Base-by-base conservation (phyloP, 2,113 vertebrate genomes). In the Monarcha castaneiventris region DNA sequence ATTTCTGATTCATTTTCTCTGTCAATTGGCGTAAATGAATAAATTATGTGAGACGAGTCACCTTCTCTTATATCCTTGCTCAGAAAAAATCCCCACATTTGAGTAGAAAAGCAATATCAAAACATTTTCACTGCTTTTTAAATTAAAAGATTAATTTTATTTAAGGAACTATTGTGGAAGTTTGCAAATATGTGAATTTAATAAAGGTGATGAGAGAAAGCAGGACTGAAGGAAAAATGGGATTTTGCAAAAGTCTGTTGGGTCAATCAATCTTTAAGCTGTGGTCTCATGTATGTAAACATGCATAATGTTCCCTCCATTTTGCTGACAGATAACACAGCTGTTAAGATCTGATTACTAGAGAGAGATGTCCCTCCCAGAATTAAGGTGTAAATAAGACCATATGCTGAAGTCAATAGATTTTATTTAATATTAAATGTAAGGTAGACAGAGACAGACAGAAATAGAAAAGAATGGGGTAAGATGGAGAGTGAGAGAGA, bases 171-270 rank as follows among this genome's bases (percentile, higher is more conserved):
- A n/a, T 32, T n/a, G 10, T 9, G 48, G 2, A 54, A n/a, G 49
- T 69, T 89, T 91, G 9, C 9, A 71, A 66, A 81, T 2, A 32
- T 59, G 30, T 26, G 6, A 76, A 86, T 55, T 49, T 2, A 8
- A 58, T 41, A 14, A 37, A 68, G 80, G 8, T 26, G 16, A 37
- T 48, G 59, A 37, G 5, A 22, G 5, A 13, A 75, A 80, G 7
- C 2, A 48, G 12, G 8, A 66, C 17, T n/a, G 71, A 71, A 64
- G 5, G 2, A 4, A 66, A 71, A 48, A 58, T 66, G 1, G 32
- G 9, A 44, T 11, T 4, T 25, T 35, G 9, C 1, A 26, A 72
- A n/a, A 1, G 3, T 74, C 19, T 58, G 1, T 33, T 52, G 5
- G 3, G 21, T 73, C 7, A 13, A 23, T 7, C 27, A 23, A 4